Evolutionary conservation across 2,888 invertebrate genomes (phyloP).

Genomic region (Stenodema calcarata): DNA sequence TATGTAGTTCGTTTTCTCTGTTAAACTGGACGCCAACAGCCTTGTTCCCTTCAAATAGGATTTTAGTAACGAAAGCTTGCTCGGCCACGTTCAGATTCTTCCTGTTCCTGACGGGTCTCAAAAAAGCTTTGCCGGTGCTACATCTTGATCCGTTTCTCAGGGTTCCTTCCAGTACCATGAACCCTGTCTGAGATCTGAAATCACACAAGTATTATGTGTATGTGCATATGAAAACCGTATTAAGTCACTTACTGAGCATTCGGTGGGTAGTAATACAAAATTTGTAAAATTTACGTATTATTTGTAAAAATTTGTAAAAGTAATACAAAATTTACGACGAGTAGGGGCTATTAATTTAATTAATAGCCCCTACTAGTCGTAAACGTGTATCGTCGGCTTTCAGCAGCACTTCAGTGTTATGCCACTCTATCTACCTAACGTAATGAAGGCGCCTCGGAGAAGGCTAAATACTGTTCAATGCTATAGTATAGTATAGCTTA

Average conservation of each 20-base stretch:
- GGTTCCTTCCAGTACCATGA: slow-evolving; percentile 43
- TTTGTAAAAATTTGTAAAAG: too few relatives aligned
- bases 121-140: slow-evolving; percentile 50
- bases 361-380: too few relatives aligned
- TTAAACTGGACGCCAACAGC: slow-evolving; percentile 60
- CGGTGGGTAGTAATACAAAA: too few relatives aligned
- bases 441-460: not conserved
- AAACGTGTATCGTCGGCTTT: too few relatives aligned
- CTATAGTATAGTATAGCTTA: too few relatives aligned
- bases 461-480: too few relatives aligned
- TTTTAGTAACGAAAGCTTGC: slow-evolving; percentile 58
- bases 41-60: slow-evolving; percentile 56
- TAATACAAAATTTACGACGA: too few relatives aligned
- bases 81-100: slow-evolving; percentile 60
- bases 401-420: not conserved
- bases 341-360: too few relatives aligned
- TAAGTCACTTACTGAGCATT: too few relatives aligned
- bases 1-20: slow-evolving; percentile 56
- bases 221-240: too few relatives aligned
- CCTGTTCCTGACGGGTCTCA: slow-evolving; percentile 59
- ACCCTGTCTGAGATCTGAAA: slow-evolving; percentile 39
- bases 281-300: too few relatives aligned
- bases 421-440: not conserved
- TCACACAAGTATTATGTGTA: too few relatives aligned
- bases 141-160: slow-evolving; percentile 48